Conservation (phyloP, 2,797 vertebrate species). For the Centropyge bicolor region DNA sequence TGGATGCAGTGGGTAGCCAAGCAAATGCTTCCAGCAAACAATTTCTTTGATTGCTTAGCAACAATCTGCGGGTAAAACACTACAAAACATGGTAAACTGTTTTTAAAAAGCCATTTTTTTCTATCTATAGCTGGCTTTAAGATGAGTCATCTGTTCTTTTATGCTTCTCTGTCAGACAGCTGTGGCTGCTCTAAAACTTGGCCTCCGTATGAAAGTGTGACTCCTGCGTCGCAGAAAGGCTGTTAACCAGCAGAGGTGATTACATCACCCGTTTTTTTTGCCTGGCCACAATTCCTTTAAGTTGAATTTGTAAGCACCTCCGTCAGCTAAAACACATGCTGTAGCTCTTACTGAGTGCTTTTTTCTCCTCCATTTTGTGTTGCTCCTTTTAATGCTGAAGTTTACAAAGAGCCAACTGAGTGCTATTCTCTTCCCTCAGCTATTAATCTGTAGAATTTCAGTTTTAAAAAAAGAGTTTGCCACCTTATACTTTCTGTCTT, state of each 20-base stretch:
- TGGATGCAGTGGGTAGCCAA: background rate
- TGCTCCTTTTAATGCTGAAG: conserved; percentile 19
- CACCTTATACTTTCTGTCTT: background rate
- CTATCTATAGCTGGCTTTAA: conserved; percentile 2
- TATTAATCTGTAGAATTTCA: conserved; percentile 16
- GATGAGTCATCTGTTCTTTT: conserved; percentile 40
- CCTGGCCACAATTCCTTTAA: conserved; percentile 8
- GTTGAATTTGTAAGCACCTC: conserved; percentile 26
- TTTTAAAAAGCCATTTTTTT: conserved; percentile 18
- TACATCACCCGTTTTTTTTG: conserved; percentile 29
- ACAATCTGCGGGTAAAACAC: conserved; percentile 39
- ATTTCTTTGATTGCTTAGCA: conserved; percentile 40
- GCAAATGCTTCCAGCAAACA: background rate
- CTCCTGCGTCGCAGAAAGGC: background rate
- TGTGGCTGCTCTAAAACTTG: conserved; percentile 26
- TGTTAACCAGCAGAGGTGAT: conserved; percentile 13
- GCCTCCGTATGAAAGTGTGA: background rate
- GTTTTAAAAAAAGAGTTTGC: conserved; percentile 14
- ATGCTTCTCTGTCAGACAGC: conserved; percentile 16
- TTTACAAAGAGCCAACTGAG: conserved; percentile 10
- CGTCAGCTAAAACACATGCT: conserved; percentile 20
- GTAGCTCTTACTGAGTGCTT: background rate
- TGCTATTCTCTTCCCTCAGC: conserved; percentile 7
- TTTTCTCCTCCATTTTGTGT: background rate
- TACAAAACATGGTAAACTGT: background rate